phyloP scores from a whole-genome alignment of 2,888 invertebrate genomes.

The Pseudolycoriella hygida region DNA sequence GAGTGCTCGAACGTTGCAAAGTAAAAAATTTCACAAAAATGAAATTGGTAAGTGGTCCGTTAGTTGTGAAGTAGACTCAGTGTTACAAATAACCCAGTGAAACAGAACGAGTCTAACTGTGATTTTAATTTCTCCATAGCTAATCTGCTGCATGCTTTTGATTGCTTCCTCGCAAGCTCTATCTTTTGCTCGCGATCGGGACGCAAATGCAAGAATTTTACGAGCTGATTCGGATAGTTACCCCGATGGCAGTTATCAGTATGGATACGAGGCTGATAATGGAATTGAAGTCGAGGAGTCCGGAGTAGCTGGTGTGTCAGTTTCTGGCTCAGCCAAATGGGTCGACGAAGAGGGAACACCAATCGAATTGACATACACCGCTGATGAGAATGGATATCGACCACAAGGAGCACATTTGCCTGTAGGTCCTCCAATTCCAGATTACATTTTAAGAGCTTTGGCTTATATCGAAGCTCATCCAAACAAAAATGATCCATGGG shows the following conservation, averaged over 20 bases:
- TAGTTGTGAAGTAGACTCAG: no score
- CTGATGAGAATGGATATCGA: neutral
- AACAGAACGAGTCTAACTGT: no score
- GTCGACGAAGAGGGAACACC: neutral
- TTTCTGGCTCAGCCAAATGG: neutral
- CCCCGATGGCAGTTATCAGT: neutral
- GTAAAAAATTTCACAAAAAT: no score
- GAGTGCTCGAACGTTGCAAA: no score
- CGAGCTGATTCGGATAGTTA: no score
- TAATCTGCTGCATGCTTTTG: no score
- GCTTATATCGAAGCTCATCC: neutral
- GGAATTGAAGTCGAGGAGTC: neutral
- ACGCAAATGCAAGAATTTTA: no score
- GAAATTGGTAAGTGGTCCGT: no score
- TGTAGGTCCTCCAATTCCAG: neutral
- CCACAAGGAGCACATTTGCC: neutral
- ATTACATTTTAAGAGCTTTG: neutral
- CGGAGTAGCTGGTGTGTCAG: neutral
- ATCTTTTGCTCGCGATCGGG: no score
- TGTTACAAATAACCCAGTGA: no score
- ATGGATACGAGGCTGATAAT: neutral
- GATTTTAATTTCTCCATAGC: no score
- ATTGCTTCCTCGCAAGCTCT: no score
- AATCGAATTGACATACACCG: neutral
- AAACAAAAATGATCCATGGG: neutral